Evolutionary conservation across 2,113 vertebrate species (phyloP).

Genomic region (Notiomystis cincta): DNA sequence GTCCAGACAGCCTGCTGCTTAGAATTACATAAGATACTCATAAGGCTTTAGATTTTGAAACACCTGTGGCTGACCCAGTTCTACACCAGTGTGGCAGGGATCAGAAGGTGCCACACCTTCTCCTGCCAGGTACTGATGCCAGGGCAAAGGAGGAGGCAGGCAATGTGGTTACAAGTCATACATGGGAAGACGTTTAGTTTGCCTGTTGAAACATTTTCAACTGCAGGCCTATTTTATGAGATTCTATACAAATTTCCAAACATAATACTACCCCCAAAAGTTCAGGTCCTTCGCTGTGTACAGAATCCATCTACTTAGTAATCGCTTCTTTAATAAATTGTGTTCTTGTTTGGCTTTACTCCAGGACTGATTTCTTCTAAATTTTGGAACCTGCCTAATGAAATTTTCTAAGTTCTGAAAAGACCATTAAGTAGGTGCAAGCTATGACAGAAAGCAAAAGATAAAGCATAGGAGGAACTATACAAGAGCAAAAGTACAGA

Average conservation of each 20-base stretch:
- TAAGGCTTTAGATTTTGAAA: background rate
- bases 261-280: background rate
- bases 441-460: background rate
- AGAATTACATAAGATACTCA: background rate
- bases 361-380: background rate
- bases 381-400: background rate
- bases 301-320: background rate
- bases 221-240: background rate
- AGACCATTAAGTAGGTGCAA: background rate
- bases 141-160: background rate
- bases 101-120: background rate
- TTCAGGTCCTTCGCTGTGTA: background rate
- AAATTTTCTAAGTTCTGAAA: background rate
- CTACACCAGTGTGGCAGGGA: background rate
- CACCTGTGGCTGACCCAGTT: background rate
- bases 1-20: background rate
- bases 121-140: background rate
- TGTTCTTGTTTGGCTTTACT: background rate
- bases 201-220: background rate
- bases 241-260: background rate
- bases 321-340: background rate
- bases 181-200: accelerated
- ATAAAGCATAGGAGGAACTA: background rate
- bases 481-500: background rate
- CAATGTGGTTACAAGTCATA: accelerated